phyloP scores from a whole-genome alignment of 2,888 invertebrate genomes.

The Proisotoma minuta region DNA sequence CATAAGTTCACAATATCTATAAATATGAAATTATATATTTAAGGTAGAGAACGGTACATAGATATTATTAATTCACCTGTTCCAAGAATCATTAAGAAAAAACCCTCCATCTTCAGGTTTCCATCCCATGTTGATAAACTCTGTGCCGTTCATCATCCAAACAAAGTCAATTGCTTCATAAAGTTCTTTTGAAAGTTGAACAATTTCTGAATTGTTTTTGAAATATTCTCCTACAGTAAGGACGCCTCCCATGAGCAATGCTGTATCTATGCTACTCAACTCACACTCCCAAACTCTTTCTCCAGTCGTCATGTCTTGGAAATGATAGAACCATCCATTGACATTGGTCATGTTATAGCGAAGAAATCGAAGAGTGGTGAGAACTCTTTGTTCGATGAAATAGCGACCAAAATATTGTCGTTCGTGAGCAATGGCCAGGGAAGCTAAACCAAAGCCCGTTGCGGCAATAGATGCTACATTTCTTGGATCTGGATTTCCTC shows the following conservation, averaged over 20 bases:
- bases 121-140: slow-evolving; percentile 42
- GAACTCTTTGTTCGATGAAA: slow-evolving; percentile 31
- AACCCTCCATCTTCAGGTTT: slow-evolving; percentile 38
- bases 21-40: background rate
- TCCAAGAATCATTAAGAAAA: slow-evolving; percentile 44
- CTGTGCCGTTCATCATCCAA: slow-evolving; percentile 43
- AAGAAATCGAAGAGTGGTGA: slow-evolving; percentile 32
- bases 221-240: slow-evolving; percentile 43
- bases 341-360: slow-evolving; percentile 31
- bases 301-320: slow-evolving; percentile 39
- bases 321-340: slow-evolving; percentile 45
- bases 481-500: slow-evolving; percentile 33
- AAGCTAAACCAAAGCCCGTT: slow-evolving; percentile 39
- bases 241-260: slow-evolving; percentile 40
- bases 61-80: slow-evolving; percentile 13
- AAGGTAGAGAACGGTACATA: background rate
- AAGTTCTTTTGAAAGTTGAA: slow-evolving; percentile 29
- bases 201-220: slow-evolving; percentile 30
- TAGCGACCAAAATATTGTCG: slow-evolving; percentile 26
- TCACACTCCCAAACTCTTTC: slow-evolving; percentile 42
- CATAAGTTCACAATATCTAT: slow-evolving; percentile 40
- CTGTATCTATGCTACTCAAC: slow-evolving; percentile 42
- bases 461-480: slow-evolving; percentile 38
- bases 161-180: slow-evolving; percentile 38
- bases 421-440: slow-evolving; percentile 37